phyloP scores from a whole-genome alignment of 2,888 invertebrate genomes.

The Trimorus sp. region DNA sequence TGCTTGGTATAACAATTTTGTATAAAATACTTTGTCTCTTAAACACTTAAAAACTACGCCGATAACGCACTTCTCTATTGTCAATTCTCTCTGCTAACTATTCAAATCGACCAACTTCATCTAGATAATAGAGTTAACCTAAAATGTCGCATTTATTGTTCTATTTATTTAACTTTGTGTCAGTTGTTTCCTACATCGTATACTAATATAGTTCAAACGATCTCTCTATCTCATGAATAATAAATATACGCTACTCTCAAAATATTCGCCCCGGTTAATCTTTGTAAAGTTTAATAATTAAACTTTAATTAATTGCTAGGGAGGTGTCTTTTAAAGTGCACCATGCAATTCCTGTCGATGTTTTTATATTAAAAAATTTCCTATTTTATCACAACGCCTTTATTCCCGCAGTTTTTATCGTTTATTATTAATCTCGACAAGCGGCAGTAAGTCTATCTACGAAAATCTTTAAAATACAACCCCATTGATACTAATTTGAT shows the following conservation, averaged over 20 bases:
- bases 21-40: constrained; percentile 46
- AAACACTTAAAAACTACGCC: constrained; percentile 13
- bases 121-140: background rate
- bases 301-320: no score
- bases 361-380: no score
- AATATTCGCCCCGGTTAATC: no score
- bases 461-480: constrained; percentile 4
- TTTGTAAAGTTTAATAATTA: no score
- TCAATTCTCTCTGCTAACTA: constrained; percentile 28
- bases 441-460: background rate
- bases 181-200: no score
- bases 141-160: background rate
- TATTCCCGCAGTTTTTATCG: background rate
- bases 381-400: background rate
- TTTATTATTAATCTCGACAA: background rate
- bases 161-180: background rate
- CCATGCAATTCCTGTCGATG: no score
- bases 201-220: background rate
- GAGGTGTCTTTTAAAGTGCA: no score
- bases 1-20: constrained; percentile 29
- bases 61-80: constrained; percentile 52
- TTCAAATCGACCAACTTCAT: constrained; percentile 4
- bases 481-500: constrained; percentile 30
- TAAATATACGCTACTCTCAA: no score
- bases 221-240: background rate